A percentile compares a stretch with the other conserved stretches of the same genome.
These are phyloP conservation scores for Pyxicephalus adspersus DNA, from an alignment of 2,113 vertebrate genomes.

Conservation along the genomic window DNA sequence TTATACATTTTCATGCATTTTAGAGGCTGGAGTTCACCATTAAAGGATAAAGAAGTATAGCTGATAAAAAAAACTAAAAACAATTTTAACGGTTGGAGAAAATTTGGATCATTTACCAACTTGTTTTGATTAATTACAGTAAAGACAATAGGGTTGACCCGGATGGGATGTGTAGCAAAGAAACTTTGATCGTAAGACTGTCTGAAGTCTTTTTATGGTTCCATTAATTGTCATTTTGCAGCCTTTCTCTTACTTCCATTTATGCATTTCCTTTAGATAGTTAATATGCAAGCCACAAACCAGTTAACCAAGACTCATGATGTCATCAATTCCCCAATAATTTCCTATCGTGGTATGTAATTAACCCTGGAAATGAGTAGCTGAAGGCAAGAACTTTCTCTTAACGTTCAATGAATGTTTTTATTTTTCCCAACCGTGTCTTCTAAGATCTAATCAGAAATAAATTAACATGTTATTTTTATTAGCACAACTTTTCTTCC, in stretches of 20 bases:
- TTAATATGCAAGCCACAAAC: constrained; percentile 55
- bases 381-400: constrained; percentile 60
- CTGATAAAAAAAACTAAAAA: too few relatives aligned
- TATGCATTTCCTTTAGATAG: background rate
- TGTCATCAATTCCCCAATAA: constrained; percentile 58
- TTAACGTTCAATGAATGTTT: constrained; percentile 53
- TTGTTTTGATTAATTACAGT: too few relatives aligned
- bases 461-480: constrained; percentile 62
- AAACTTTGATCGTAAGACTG: too few relatives aligned
- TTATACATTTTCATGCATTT: too few relatives aligned
- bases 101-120: too few relatives aligned
- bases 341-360: constrained; percentile 59
- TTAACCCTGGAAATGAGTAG: constrained; percentile 66
- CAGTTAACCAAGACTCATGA: constrained; percentile 54
- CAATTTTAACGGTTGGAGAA: too few relatives aligned
- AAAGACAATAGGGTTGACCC: too few relatives aligned
- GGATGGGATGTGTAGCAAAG: too few relatives aligned
- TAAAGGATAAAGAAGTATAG: too few relatives aligned
- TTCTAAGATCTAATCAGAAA: constrained; percentile 58
- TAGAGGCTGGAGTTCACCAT: too few relatives aligned
- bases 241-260: background rate
- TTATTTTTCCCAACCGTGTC: constrained; percentile 59
- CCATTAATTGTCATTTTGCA: too few relatives aligned
- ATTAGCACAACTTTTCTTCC: constrained; percentile 60
- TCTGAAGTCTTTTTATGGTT: too few relatives aligned